Evolutionary conservation across 53 echinoderm and acorn worm species (phyloP).

Genomic region (Patiria pectinifera): DNA sequence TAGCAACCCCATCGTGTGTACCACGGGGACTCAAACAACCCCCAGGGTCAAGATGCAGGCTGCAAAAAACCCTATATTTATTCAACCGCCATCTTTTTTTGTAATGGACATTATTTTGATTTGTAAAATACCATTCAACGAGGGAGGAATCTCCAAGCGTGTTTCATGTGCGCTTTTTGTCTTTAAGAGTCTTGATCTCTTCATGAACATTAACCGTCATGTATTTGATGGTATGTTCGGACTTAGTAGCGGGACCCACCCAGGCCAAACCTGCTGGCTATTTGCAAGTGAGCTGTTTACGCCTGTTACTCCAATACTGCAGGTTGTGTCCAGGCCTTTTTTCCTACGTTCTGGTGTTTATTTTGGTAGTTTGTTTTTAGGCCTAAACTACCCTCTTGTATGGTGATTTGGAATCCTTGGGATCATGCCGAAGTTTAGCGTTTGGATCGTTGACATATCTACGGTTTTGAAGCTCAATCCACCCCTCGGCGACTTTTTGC

Average conservation of each 20-base stretch:
- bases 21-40: slow-evolving; percentile 28
- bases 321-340: neutral
- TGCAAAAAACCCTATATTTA: slow-evolving; percentile 11
- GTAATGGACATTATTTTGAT: neutral
- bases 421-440: neutral
- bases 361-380: neutral
- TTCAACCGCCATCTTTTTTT: neutral
- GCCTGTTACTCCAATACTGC: neutral
- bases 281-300: neutral
- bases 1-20: slow-evolving; percentile 34
- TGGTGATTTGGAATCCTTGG: neutral
- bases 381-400: neutral
- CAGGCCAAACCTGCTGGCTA: neutral
- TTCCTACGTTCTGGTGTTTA: neutral
- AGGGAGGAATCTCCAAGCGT: no score
- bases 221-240: no score
- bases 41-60: slow-evolving; percentile 44
- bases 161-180: no score
- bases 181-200: no score
- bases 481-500: neutral
- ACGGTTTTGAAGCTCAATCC: neutral
- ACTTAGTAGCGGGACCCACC: no score
- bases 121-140: neutral
- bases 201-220: no score
- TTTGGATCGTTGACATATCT: neutral